A percentile compares a stretch with the other conserved stretches of the same genome.
phyloP scores from a whole-genome alignment of 2,888 invertebrate genomes.

The Trichopoda pennipes region DNA sequence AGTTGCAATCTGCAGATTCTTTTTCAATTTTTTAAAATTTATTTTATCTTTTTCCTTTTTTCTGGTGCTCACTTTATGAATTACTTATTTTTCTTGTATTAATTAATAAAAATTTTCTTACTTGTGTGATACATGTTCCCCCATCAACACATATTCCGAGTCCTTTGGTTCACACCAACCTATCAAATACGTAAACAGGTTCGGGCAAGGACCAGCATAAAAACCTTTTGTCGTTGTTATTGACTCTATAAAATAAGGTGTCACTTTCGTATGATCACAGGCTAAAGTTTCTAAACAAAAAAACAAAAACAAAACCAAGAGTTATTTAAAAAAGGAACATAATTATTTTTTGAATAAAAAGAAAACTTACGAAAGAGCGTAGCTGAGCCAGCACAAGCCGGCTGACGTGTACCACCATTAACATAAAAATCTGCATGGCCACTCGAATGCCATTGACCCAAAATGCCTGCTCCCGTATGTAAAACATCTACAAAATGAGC shows the following conservation, averaged over 20 bases:
- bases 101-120: slow-evolving; percentile 83
- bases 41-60: too few relatives aligned
- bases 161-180: slow-evolving; percentile 91
- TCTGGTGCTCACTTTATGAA: too few relatives aligned
- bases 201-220: slow-evolving; percentile 92
- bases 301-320: not conserved
- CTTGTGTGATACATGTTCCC: slow-evolving; percentile 90
- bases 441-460: slow-evolving; percentile 94
- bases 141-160: slow-evolving; percentile 91
- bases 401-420: slow-evolving; percentile 92
- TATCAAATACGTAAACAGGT: slow-evolving; percentile 90
- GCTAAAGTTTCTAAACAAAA: slow-evolving; percentile 89
- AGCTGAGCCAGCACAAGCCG: slow-evolving; percentile 90
- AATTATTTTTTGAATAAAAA: not conserved
- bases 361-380: slow-evolving; percentile 89
- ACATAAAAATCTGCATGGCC: slow-evolving; percentile 95
- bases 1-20: too few relatives aligned
- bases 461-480: slow-evolving; percentile 92
- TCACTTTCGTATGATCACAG: slow-evolving; percentile 94
- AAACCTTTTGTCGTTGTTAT: slow-evolving; percentile 90
- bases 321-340: not conserved
- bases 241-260: slow-evolving; percentile 94
- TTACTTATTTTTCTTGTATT: too few relatives aligned
- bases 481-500: slow-evolving; percentile 91
- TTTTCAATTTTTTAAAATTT: too few relatives aligned